Evolutionary conservation across 2,113 vertebrate genomes (phyloP).

Genomic region (Cairina moschata): DNA sequence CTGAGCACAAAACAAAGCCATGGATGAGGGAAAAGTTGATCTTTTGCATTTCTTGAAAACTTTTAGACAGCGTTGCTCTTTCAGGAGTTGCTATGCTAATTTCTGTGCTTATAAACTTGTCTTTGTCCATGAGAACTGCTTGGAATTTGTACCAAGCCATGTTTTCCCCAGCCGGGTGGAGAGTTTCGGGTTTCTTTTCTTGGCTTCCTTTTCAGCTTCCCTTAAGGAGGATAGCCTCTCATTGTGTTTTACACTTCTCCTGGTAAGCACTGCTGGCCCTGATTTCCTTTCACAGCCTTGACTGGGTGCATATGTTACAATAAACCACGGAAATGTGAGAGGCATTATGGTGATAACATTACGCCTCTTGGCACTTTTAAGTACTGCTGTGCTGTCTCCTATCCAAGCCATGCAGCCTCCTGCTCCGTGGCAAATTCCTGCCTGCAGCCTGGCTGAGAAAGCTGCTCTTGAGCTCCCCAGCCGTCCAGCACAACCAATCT

Average conservation of each 20-base stretch:
- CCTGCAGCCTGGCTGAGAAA: neutral
- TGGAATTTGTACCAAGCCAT: conserved; percentile 30
- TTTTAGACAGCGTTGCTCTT: conserved; percentile 19
- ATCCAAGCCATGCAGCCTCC: neutral
- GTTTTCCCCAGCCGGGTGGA: neutral
- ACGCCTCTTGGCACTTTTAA: neutral
- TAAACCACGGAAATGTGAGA: neutral
- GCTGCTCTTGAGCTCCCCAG: neutral
- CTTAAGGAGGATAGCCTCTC: neutral
- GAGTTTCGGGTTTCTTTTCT: neutral
- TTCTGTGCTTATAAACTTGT: conserved; percentile 21
- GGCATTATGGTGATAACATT: neutral
- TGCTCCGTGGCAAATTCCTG: neutral
- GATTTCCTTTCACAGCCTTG: neutral
- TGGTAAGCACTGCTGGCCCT: neutral
- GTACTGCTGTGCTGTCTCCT: neutral
- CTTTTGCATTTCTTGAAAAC: neutral
- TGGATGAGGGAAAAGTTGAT: neutral
- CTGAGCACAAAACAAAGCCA: neutral
- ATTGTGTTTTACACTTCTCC: neutral
- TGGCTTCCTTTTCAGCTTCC: neutral
- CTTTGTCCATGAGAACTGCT: conserved; percentile 43
- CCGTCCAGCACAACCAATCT: neutral
- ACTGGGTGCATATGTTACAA: rapidly evolving
- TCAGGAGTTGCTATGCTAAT: conserved; percentile 47